Evolutionary conservation across 2,113 vertebrate species (phyloP).

Genomic region (Vimba vimba): DNA sequence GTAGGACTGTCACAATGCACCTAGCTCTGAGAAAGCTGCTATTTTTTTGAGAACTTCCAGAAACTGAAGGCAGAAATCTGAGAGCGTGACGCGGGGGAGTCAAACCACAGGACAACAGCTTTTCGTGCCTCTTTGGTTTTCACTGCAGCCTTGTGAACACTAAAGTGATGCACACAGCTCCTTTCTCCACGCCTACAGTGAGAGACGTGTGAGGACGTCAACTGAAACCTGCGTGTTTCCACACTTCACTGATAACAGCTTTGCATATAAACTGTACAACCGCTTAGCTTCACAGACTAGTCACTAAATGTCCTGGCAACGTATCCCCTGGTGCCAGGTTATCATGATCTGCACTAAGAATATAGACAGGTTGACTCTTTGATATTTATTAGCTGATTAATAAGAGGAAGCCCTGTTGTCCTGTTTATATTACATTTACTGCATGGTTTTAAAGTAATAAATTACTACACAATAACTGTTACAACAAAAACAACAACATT

Average conservation of each 20-base stretch:
- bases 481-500: neutral
- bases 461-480: neutral
- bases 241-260: slow-evolving; percentile 21
- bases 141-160: neutral
- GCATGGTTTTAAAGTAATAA: neutral
- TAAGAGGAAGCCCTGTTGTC: neutral
- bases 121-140: neutral
- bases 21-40: neutral
- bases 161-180: slow-evolving; percentile 14
- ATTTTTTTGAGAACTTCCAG: neutral
- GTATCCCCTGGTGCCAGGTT: neutral
- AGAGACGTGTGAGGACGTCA: slow-evolving; percentile 19
- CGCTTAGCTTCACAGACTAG: neutral
- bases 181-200: neutral
- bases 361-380: slow-evolving; percentile 11
- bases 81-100: slow-evolving; percentile 3
- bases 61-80: slow-evolving; percentile 42
- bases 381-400: neutral
- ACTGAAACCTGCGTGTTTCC: slow-evolving; percentile 20
- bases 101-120: slow-evolving; percentile 45
- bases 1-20: neutral
- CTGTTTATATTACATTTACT: neutral
- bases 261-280: slow-evolving; percentile 18
- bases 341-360: neutral
- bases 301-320: neutral